Conservation (phyloP, 2,888 invertebrate genomes). For the Cotesia congregata region DNA sequence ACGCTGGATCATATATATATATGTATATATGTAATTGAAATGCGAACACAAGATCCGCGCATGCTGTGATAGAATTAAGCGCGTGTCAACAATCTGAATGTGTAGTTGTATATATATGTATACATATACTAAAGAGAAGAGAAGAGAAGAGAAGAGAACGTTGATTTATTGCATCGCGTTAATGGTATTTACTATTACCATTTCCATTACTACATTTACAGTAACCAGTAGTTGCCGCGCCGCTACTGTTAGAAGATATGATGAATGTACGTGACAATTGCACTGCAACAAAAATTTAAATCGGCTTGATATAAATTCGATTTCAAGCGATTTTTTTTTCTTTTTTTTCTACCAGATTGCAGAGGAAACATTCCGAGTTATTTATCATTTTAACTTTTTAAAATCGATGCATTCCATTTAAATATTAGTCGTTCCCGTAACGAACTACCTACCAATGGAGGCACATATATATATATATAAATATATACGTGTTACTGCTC, state of each 20-base stretch:
- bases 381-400: neutral
- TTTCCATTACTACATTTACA: neutral
- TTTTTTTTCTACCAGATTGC: neutral
- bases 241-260: neutral
- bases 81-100: constrained; percentile 65
- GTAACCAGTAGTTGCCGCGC: neutral
- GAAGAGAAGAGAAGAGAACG: neutral
- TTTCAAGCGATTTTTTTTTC: neutral
- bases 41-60: constrained; percentile 47
- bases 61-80: constrained; percentile 67
- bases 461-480: neutral
- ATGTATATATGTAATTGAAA: constrained; percentile 12
- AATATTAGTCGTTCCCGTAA: neutral
- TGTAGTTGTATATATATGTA: constrained; percentile 9
- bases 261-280: neutral
- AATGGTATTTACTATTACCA: neutral
- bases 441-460: neutral
- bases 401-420: neutral
- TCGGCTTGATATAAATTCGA: neutral
- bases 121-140: neutral
- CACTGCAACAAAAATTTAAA: neutral
- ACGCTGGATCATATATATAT: neutral
- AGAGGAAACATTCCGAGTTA: neutral
- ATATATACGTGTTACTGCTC: neutral
- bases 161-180: constrained; percentile 1